Conservation (phyloP, 2,113 vertebrate genomes). For the Toxotes chatareus region DNA sequence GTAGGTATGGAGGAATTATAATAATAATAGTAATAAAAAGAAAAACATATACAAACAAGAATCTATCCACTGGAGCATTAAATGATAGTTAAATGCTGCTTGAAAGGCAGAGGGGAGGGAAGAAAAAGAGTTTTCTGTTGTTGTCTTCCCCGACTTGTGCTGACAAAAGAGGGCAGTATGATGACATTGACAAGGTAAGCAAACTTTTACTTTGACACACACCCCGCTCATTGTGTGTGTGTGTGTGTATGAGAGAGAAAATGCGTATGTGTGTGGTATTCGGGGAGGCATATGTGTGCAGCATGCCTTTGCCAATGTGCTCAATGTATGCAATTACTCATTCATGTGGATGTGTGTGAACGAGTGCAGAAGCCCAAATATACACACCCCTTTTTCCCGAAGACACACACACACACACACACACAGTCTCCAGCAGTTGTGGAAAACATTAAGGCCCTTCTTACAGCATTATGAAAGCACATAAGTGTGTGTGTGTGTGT, state of each 20-base stretch:
- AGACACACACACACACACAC: constrained; percentile 1
- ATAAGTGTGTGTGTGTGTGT: neutral
- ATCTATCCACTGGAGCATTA: constrained; percentile 52
- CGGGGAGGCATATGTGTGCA: constrained; percentile 14
- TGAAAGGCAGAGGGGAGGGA: constrained; percentile 20
- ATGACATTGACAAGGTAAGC: constrained; percentile 84
- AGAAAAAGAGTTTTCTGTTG: constrained; percentile 10
- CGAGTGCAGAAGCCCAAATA: constrained; percentile 27
- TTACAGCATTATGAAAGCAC: constrained; percentile 41
- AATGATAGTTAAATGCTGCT: constrained; percentile 39
- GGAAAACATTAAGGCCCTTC: constrained; percentile 47
- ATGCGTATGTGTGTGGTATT: constrained; percentile 50
- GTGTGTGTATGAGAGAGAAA: neutral
- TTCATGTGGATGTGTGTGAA: constrained; percentile 57
- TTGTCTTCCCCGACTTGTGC: constrained; percentile 67
- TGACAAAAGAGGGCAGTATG: constrained; percentile 88
- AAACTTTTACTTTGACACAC: constrained; percentile 74
- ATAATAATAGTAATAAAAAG: constrained; percentile 1
- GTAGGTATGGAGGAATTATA: constrained; percentile 29
- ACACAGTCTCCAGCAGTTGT: constrained; percentile 22
- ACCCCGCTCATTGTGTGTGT: neutral
- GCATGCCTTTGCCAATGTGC: constrained; percentile 45
- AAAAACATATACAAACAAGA: constrained; percentile 35
- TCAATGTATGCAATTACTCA: constrained; percentile 48
- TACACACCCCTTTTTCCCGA: neutral